Evolutionary conservation across 2,797 vertebrate species (phyloP).

Genomic region (Eleutherodactylus coqui): DNA sequence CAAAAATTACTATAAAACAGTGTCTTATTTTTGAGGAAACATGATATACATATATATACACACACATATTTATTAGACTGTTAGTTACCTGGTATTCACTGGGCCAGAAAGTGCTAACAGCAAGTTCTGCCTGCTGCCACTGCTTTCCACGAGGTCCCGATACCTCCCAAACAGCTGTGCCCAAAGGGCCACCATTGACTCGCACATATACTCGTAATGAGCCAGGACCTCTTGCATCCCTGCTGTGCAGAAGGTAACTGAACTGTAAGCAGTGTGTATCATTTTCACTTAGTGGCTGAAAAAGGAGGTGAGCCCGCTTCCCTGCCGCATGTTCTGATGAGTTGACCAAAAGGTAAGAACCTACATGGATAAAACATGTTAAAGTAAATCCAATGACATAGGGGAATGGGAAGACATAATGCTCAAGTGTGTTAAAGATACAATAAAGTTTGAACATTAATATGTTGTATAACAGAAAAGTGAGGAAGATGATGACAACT

Average conservation of each 20-base stretch:
- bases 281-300: constrained; percentile 91
- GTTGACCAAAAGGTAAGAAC: constrained; percentile 95
- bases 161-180: constrained; percentile 88
- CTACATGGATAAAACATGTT: constrained; percentile 68
- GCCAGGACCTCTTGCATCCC: constrained; percentile 90
- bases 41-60: not conserved
- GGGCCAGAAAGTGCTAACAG: constrained; percentile 97
- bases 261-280: constrained; percentile 98
- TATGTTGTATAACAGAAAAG: not conserved
- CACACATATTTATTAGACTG: not conserved
- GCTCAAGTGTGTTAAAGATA: not conserved
- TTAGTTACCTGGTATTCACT: constrained; percentile 90
- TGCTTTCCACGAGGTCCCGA: constrained; percentile 87
- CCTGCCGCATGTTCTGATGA: constrained; percentile 87
- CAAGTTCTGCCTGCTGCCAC: constrained; percentile 95
- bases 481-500: not conserved
- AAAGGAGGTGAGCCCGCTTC: constrained; percentile 86
- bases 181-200: constrained; percentile 87
- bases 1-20: too few relatives aligned
- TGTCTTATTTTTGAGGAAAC: too few relatives aligned
- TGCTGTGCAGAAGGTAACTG: constrained; percentile 95
- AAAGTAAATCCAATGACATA: not conserved
- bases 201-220: constrained; percentile 85
- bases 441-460: not conserved
- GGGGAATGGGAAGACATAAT: not conserved